Conservation (phyloP, 1,140 invertebrate genomes). For the Pemphigus obesinymphae region DNA sequence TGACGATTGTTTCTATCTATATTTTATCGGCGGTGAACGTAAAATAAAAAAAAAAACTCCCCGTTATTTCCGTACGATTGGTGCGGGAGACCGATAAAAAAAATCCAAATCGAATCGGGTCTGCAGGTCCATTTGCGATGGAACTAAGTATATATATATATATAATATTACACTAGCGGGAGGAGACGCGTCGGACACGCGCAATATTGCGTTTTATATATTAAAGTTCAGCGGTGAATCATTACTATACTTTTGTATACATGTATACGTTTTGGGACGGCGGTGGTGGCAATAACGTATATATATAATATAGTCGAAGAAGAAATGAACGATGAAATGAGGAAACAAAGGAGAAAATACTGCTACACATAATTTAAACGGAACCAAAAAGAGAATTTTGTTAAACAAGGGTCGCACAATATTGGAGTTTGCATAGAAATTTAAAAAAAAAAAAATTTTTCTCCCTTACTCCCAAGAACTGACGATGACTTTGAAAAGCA, state of each 20-base stretch:
- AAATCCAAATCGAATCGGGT: background rate
- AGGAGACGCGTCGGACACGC: background rate
- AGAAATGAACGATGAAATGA: no score
- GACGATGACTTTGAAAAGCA: background rate
- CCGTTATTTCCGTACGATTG: background rate
- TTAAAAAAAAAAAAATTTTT: slow-evolving; percentile 15
- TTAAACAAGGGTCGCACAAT: slow-evolving; percentile 16
- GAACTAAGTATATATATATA: background rate
- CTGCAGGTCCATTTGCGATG: background rate
- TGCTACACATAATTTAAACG: background rate
- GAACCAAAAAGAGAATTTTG: background rate
- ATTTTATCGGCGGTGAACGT: background rate
- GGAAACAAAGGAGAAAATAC: background rate
- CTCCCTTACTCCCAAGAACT: background rate
- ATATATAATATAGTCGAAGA: no score
- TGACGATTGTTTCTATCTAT: no score
- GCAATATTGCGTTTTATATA: background rate
- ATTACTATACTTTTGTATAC: background rate
- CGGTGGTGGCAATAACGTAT: background rate
- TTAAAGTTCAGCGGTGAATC: background rate
- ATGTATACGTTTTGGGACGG: background rate
- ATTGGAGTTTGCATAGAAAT: slow-evolving; percentile 10
- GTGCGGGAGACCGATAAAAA: background rate
- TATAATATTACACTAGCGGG: background rate
- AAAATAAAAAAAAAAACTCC: background rate